Percentiles rank a stretch among this genome's conserved stretches.
Conservation (phyloP, 2,888 invertebrate genomes). For the Agonum fuliginosum region DNA sequence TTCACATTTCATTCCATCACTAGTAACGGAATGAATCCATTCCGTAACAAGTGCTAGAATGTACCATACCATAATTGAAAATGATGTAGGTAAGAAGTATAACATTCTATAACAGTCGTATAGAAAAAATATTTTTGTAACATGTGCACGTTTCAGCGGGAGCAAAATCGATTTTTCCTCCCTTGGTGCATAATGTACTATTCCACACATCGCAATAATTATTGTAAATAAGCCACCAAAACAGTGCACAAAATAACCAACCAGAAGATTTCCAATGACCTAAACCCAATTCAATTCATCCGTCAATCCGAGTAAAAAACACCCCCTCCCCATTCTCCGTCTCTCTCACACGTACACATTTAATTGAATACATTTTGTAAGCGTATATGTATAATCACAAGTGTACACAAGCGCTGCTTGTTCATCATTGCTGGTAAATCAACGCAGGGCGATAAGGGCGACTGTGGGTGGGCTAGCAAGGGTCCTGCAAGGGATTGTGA, state of each 20-base stretch:
- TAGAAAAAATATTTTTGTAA: too few relatives aligned
- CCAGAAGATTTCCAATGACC: not conserved
- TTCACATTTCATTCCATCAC: too few relatives aligned
- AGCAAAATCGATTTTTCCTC: too few relatives aligned
- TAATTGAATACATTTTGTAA: conserved; percentile 56
- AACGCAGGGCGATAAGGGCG: not conserved
- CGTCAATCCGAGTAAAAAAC: conserved; percentile 17
- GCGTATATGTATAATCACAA: conserved; percentile 44
- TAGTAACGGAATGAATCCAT: too few relatives aligned
- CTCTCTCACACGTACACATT: conserved; percentile 33
- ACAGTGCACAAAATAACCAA: not conserved
- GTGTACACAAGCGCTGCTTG: conserved; percentile 28
- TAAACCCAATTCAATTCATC: conserved; percentile 20
- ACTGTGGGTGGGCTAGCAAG: not conserved
- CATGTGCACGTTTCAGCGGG: too few relatives aligned
- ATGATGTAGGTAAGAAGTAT: too few relatives aligned
- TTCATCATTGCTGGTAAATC: conserved; percentile 40
- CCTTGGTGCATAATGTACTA: too few relatives aligned
- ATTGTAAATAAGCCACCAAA: too few relatives aligned
- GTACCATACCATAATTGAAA: too few relatives aligned
- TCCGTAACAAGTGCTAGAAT: too few relatives aligned
- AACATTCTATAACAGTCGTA: too few relatives aligned
- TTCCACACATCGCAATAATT: too few relatives aligned
- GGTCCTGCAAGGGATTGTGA: not conserved
- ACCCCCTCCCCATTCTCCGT: not conserved